Conservation (phyloP, 2,113 vertebrate species). For the Pimephales promelas region DNA sequence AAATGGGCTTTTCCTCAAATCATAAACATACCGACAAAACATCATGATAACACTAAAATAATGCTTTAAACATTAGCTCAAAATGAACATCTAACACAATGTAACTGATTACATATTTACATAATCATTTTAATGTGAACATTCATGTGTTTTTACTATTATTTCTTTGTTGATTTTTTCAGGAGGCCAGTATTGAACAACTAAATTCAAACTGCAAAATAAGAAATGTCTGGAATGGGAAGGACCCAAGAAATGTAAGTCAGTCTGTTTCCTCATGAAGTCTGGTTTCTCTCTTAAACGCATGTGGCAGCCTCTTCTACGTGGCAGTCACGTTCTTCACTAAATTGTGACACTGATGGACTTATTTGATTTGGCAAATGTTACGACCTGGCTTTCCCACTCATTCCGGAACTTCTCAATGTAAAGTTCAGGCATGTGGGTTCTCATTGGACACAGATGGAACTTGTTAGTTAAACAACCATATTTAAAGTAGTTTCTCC, state of each 20-base stretch:
- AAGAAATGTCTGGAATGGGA: not conserved
- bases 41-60: not conserved
- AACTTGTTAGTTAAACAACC: not conserved
- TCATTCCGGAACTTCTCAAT: not conserved
- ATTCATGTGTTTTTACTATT: no score
- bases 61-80: not conserved
- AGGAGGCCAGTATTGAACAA: slow-evolving; percentile 28
- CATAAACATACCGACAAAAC: not conserved
- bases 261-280: not conserved
- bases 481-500: not conserved
- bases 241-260: slow-evolving; percentile 26
- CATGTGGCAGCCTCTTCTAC: not conserved
- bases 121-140: no score
- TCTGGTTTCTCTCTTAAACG: not conserved
- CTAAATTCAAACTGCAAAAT: slow-evolving; percentile 21
- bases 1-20: not conserved
- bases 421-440: not conserved
- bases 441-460: not conserved
- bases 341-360: not conserved
- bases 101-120: no score
- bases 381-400: not conserved
- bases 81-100: not conserved
- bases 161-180: not conserved
- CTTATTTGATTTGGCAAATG: not conserved
- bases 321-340: not conserved